These are phyloP conservation scores for Nebria salina DNA, from an alignment of 2,888 invertebrate species.

Conservation along the genomic window DNA sequence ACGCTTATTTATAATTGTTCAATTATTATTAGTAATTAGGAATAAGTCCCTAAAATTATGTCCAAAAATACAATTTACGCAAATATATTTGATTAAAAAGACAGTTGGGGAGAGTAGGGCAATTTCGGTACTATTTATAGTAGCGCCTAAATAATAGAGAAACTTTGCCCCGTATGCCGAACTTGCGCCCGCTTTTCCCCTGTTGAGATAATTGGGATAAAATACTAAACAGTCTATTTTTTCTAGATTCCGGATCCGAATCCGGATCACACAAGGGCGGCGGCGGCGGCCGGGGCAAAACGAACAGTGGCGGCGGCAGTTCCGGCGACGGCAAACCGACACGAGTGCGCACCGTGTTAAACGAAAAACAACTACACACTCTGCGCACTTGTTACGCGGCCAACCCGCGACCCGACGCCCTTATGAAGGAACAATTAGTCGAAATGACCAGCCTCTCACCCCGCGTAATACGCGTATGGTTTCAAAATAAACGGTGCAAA, in stretches of 20 bases:
- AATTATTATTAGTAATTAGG: too few relatives aligned
- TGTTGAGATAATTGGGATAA: neutral
- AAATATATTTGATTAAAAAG: too few relatives aligned
- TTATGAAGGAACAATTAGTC: conserved; percentile 99
- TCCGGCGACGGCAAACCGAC: conserved; percentile 93
- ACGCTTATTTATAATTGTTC: too few relatives aligned
- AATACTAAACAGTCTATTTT: conserved; percentile 6
- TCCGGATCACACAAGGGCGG: conserved; percentile 87
- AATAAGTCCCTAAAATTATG: too few relatives aligned
- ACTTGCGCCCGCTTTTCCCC: neutral
- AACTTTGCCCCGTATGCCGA: too few relatives aligned
- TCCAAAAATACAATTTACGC: too few relatives aligned
- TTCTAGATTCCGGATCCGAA: conserved; percentile 91
- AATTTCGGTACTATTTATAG: too few relatives aligned
- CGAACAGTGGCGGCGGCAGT: conserved; percentile 64
- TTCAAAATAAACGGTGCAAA: conserved; percentile 98
- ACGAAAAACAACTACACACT: conserved; percentile 98
- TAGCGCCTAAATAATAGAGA: too few relatives aligned
- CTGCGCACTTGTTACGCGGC: conserved; percentile 97
- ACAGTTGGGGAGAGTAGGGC: too few relatives aligned
- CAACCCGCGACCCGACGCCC: conserved; percentile 97
- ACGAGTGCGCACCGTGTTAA: conserved; percentile 97
- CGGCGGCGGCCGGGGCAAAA: conserved; percentile 63
- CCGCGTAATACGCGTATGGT: conserved; percentile 98
- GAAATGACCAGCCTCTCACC: conserved; percentile 99